Evolutionary conservation across 2,113 vertebrate genomes (phyloP).

Genomic region (Hystrix cristata): DNA sequence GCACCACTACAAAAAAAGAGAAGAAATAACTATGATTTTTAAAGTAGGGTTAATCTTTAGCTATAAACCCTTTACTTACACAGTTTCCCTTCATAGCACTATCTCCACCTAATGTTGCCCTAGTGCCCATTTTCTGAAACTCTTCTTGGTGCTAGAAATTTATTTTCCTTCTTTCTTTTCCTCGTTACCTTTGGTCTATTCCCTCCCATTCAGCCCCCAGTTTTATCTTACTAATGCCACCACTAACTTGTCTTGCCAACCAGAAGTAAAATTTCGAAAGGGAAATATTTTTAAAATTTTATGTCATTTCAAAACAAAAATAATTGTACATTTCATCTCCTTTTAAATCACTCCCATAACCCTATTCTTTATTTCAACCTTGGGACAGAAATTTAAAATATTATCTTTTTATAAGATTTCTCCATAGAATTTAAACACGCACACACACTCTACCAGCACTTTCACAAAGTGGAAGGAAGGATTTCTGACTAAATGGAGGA

Average conservation of each 20-base stretch:
- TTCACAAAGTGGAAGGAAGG: not conserved
- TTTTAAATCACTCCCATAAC: not conserved
- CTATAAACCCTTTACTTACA: not conserved
- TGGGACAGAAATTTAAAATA: not conserved
- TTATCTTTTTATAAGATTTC: slow-evolving; percentile 49
- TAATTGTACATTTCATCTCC: not conserved
- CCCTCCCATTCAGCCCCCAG: not conserved
- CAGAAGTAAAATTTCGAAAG: not conserved
- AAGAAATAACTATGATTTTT: not conserved
- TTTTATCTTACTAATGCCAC: not conserved
- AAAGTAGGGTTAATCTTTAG: not conserved
- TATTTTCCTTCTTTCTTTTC: not conserved
- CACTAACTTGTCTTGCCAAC: not conserved
- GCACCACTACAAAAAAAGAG: not conserved
- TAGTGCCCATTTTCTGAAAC: not conserved
- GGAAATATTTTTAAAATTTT: not conserved
- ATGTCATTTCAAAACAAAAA: not conserved
- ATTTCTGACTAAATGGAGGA: not conserved
- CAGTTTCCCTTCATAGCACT: not conserved
- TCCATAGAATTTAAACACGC: not conserved
- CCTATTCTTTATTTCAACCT: not conserved
- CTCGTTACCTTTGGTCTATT: not conserved
- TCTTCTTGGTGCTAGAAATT: not conserved
- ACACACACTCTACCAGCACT: not conserved
- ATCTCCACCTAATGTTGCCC: not conserved